phyloP scores from a whole-genome alignment of 1,140 invertebrate genomes.

The Lepidurus packardi region DNA sequence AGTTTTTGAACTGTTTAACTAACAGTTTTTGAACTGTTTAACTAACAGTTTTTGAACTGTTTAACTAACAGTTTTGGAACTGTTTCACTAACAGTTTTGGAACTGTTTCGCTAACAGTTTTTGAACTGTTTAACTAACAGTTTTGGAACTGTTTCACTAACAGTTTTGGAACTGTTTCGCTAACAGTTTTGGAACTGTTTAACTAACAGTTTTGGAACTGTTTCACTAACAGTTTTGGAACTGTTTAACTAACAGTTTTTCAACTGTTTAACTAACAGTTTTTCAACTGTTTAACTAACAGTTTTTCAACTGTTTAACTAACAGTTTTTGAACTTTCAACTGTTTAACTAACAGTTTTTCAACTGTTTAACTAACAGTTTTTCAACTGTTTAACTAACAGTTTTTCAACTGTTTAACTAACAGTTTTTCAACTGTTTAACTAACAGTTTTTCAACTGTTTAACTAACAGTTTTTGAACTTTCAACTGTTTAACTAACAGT shows the following conservation, averaged over 20 bases:
- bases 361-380: not conserved
- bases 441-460: not conserved
- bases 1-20: not conserved
- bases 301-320: not conserved
- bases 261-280: not conserved
- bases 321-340: not conserved
- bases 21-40: not conserved
- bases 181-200: not conserved
- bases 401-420: not conserved
- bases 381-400: not conserved
- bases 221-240: not conserved
- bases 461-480: constrained; percentile 3
- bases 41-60: not conserved
- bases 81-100: not conserved
- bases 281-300: not conserved
- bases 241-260: not conserved
- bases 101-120: not conserved
- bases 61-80: not conserved
- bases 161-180: not conserved
- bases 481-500: constrained; percentile 20
- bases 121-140: not conserved
- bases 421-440: not conserved
- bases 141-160: not conserved
- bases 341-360: not conserved
- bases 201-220: not conserved